phyloP scores from a whole-genome alignment of 2,113 vertebrate genomes.

The Calidris pygmaea region DNA sequence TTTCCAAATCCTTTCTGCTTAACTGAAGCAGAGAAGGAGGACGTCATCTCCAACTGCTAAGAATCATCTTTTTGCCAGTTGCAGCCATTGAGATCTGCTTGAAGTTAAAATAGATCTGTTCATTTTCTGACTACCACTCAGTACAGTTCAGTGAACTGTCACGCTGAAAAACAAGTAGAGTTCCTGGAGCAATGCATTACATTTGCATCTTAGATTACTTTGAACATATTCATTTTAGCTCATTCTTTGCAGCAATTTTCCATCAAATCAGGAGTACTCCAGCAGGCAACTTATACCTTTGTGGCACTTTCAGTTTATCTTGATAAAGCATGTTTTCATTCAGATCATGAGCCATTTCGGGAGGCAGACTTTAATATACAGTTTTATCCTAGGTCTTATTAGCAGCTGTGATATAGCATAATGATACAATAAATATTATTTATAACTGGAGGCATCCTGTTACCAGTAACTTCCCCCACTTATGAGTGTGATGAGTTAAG shows the following conservation, averaged over 20 bases:
- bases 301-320: not conserved
- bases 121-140: constrained; percentile 12
- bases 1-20: constrained; percentile 54
- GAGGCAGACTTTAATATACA: not conserved
- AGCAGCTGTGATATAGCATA: not conserved
- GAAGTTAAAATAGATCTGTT: constrained; percentile 57
- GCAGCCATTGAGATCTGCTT: constrained; percentile 11
- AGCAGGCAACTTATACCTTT: constrained; percentile 18
- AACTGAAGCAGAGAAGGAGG: constrained; percentile 21
- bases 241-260: constrained; percentile 33
- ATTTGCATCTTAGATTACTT: constrained; percentile 67
- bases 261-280: constrained; percentile 32
- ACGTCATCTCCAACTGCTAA: not conserved
- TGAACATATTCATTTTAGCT: constrained; percentile 49
- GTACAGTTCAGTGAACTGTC: constrained; percentile 24
- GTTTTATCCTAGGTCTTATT: constrained; percentile 22
- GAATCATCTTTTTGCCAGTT: constrained; percentile 10
- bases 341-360: constrained; percentile 5
- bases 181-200: constrained; percentile 36
- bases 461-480: not conserved
- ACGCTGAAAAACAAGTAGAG: constrained; percentile 27
- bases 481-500: not conserved
- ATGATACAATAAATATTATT: not conserved
- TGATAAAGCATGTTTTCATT: constrained; percentile 45
- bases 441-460: not conserved